Evolutionary conservation across 2,888 invertebrate genomes (phyloP).

Genomic region (Eutolmus rufibarbis): DNA sequence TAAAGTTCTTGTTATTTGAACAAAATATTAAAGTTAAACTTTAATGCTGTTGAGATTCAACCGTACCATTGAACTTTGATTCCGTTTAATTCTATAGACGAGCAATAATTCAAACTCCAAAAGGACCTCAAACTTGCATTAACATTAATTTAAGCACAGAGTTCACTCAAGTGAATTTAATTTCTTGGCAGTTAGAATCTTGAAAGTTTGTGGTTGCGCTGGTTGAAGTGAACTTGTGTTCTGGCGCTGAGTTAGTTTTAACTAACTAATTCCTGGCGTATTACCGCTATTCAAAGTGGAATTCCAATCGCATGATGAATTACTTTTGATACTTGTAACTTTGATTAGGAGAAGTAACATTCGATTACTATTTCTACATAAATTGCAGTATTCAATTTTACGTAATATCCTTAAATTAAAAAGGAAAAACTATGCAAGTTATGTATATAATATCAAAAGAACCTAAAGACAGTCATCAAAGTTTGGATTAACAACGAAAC

Average conservation of each 20-base stretch:
- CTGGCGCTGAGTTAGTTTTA: neutral
- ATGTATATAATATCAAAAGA: neutral
- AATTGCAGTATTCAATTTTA: neutral
- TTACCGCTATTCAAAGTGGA: neutral
- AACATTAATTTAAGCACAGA: neutral
- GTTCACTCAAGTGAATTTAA: neutral
- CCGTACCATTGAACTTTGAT: neutral
- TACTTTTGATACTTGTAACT: neutral
- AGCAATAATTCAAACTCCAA: neutral
- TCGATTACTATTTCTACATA: neutral
- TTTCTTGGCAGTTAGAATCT: neutral
- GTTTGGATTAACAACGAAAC: neutral
- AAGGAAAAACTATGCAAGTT: neutral
- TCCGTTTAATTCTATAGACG: neutral
- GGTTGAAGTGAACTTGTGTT: neutral
- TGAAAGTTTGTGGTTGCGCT: neutral
- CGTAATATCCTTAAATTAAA: neutral
- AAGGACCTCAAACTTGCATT: neutral
- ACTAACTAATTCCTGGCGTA: neutral
- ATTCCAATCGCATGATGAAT: neutral
- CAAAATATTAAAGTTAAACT: neutral
- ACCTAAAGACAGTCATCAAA: neutral
- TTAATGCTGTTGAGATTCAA: neutral
- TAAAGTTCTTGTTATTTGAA: neutral
- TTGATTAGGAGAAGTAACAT: neutral